Conservation (phyloP, 2,113 vertebrate species). For the Oplegnathus fasciatus region DNA sequence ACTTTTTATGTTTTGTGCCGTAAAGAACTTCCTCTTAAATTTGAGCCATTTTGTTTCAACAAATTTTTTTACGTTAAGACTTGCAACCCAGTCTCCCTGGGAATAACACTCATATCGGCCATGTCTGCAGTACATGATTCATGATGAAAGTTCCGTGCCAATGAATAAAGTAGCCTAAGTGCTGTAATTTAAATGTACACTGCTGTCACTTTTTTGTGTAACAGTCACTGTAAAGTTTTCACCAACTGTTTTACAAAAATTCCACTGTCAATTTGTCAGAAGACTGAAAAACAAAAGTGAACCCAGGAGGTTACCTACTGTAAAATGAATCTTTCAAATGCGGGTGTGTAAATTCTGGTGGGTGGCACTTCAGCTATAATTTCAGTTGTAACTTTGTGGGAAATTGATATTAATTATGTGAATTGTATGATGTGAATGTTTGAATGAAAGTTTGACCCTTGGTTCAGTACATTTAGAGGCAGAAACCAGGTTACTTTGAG, state of each 20-base stretch:
- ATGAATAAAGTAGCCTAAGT: neutral
- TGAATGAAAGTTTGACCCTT: neutral
- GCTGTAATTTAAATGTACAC: neutral
- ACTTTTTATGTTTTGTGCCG: neutral
- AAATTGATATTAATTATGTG: neutral
- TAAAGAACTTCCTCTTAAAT: constrained; percentile 14
- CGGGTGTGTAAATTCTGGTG: no score
- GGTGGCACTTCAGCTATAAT: neutral
- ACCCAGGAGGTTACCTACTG: neutral
- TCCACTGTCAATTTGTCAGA: neutral
- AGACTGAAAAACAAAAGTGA: neutral
- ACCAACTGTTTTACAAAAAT: neutral
- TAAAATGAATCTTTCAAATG: neutral
- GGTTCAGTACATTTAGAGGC: neutral
- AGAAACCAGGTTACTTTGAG: neutral
- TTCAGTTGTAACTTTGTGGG: neutral
- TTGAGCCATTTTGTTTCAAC: constrained; percentile 11
- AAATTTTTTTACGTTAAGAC: constrained; percentile 11
- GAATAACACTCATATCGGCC: neutral
- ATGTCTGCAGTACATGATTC: neutral
- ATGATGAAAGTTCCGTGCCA: neutral
- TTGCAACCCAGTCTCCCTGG: neutral
- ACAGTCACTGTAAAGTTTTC: neutral
- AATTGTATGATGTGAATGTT: neutral
- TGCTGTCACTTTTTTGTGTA: neutral